A percentile compares a stretch with the other conserved stretches of the same genome.
Evolutionary conservation across 2,797 vertebrate genomes (phyloP).

Genomic region (Dryobates pubescens): DNA sequence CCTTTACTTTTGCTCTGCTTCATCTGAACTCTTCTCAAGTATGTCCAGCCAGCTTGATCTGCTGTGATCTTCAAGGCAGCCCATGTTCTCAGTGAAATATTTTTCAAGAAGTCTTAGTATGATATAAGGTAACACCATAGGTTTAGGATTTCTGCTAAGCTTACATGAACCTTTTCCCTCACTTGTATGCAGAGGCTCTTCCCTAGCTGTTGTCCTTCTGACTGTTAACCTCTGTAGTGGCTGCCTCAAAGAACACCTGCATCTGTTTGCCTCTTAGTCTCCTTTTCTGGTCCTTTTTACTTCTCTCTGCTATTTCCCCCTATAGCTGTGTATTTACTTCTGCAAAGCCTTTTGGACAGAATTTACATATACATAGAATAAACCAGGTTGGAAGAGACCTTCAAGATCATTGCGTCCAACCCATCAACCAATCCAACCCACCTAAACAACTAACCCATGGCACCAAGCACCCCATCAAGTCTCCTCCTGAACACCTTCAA

Average conservation of each 20-base stretch:
- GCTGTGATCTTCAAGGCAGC: neutral
- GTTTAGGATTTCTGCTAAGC: neutral
- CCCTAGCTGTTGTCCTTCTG: neutral
- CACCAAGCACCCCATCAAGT: too few relatives aligned
- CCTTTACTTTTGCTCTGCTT: neutral
- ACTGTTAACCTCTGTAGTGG: neutral
- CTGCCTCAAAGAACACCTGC: neutral
- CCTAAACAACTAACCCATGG: too few relatives aligned
- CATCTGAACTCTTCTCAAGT: neutral
- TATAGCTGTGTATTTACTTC: conserved; percentile 1
- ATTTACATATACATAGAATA: too few relatives aligned
- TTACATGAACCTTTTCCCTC: neutral
- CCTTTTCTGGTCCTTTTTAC: neutral
- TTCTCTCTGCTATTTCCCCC: neutral
- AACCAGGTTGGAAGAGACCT: too few relatives aligned
- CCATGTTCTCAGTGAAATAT: neutral
- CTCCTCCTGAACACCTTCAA: too few relatives aligned
- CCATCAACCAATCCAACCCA: too few relatives aligned
- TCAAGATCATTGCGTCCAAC: too few relatives aligned
- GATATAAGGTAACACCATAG: neutral
- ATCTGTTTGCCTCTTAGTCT: neutral
- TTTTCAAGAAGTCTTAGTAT: neutral
- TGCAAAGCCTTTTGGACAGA: neutral
- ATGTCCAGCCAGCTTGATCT: neutral
- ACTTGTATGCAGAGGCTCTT: neutral